Base-by-base conservation (phyloP, 2,797 vertebrate species). In the Tinamus major region DNA sequence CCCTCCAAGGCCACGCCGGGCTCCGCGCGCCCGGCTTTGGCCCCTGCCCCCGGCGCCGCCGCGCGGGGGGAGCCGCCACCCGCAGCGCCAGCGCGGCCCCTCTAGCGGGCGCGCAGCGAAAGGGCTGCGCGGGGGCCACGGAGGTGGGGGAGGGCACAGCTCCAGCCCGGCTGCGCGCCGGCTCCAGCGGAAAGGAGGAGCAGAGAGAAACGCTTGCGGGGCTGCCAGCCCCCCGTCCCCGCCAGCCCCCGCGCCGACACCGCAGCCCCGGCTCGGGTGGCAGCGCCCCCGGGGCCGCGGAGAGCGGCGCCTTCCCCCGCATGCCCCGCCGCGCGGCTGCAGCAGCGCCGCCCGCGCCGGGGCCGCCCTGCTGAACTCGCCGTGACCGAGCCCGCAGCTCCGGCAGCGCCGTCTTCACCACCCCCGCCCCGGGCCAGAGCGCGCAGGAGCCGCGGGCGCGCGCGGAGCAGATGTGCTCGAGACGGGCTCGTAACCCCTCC, bases 301-400 rank as follows among this genome's bases (percentile, higher is more conserved):
- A 71, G 10, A 80, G 64, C 68, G n/a, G 59, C 80, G 46, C 87
- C 88, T 35, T 23, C 44, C 48, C 83, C 89, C 42, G 75, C 79
- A 84, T 31, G 80, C 86, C 83, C 58, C 88, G 44, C 44, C 44
- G 17, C 44, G 44, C 96, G 98, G 98, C 98, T 98, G 98, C 98
- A 98, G 98, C 98, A 94, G 95, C 96, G 96, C 98, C 98, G 98
- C 97, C 97, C 97, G 98, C 97, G 98, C 98, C 97, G 98, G 96
- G 96, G 95, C 93, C 96, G 94, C 96, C 98, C 98, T 87, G 91
- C 88, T 99, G 98, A 99, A 99, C 98, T 99, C 99, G 98, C 98
- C 98, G 98, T 99, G 99, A 99, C 99, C 99, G 99, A 98, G 98
- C 98, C 97, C 97, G 98, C 98, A 98, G 98, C 79, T 98, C 97